Evolutionary conservation across 1,140 invertebrate species (phyloP), one percentile per base, ranked within the genome.

Genomic region (Berghia stephanieae): DNA sequence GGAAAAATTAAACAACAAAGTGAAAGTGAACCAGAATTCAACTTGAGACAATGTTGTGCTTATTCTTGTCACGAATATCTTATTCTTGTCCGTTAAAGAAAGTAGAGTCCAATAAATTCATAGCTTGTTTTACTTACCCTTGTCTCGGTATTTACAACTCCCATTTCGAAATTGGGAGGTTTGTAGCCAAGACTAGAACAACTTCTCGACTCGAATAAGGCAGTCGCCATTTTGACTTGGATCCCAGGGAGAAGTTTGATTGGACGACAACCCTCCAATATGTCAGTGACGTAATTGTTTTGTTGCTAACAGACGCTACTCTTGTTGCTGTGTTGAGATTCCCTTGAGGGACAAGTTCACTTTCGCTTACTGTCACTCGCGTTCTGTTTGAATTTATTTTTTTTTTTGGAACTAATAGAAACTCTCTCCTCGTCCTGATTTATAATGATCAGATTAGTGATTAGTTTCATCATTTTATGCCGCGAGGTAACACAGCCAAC

Each of bases 171-270:
- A 42, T 52, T 49, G 42, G 49, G 70, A 38, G 73, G 63, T 40
- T 46, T 52, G 16, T 67, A 55, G 75, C 57, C 43, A 78, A 63
- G 27, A 27, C 13, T 63, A 10, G 13, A 18, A 13, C 34, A 8
- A 68, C 66, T 68, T 68, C 66, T 24, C 4, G 66, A 34, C 10
- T 68, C 66, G 34, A 68, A 60, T 52, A 81, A 74, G 57, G 79
- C 81, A 70, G 83, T 80, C 80, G 83, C 81, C 83, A 83, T 84
- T 83, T 83, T 55, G 16, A 5, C 46, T 8, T 44, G 24, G 3
- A 13, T 8, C 57, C 27, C 13, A 31, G 24, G 10, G 3, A 36
- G 27, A 68, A n/a, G 38, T 27, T 24, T 38, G 66, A 38, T 31
- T 10, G 8, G 34, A 4, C 8, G 31, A 8, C 36, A 18, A 40